A percentile compares a stretch with the other conserved stretches of the same genome.
phyloP scores from a whole-genome alignment of 1,140 invertebrate genomes.

The Stenopsyche tienmushanensis region DNA sequence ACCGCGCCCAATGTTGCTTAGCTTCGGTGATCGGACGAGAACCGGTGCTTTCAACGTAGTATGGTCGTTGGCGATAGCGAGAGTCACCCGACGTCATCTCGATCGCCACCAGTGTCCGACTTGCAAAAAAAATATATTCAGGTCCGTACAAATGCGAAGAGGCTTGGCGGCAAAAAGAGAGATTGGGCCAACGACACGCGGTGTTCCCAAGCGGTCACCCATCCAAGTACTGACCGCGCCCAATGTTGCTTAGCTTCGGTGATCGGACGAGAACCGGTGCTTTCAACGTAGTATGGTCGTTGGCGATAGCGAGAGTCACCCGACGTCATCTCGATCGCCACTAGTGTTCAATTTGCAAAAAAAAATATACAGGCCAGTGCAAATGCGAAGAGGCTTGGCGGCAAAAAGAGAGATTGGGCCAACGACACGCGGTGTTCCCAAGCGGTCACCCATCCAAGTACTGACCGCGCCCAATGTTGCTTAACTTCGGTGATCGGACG shows the following conservation, averaged over 20 bases:
- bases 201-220: slow-evolving; percentile 41
- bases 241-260: slow-evolving; percentile 41
- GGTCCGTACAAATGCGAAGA: too few relatives aligned
- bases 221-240: slow-evolving; percentile 41
- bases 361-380: too few relatives aligned
- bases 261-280: slow-evolving; percentile 42
- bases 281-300: slow-evolving; percentile 41
- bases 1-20: slow-evolving; percentile 40
- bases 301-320: too few relatives aligned
- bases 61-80: slow-evolving; percentile 39
- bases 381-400: too few relatives aligned
- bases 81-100: too few relatives aligned
- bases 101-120: too few relatives aligned
- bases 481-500: slow-evolving; percentile 42
- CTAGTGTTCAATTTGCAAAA: too few relatives aligned
- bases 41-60: slow-evolving; percentile 40
- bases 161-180: too few relatives aligned
- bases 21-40: slow-evolving; percentile 42
- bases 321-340: too few relatives aligned
- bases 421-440: slow-evolving; percentile 39
- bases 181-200: slow-evolving; percentile 29
- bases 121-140: too few relatives aligned
- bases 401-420: too few relatives aligned
- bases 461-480: slow-evolving; percentile 40
- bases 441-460: slow-evolving; percentile 41